Evolutionary conservation across 2,797 vertebrate species (phyloP), one percentile per base, ranked within the genome.

Genomic region (Danio albolineatus): DNA sequence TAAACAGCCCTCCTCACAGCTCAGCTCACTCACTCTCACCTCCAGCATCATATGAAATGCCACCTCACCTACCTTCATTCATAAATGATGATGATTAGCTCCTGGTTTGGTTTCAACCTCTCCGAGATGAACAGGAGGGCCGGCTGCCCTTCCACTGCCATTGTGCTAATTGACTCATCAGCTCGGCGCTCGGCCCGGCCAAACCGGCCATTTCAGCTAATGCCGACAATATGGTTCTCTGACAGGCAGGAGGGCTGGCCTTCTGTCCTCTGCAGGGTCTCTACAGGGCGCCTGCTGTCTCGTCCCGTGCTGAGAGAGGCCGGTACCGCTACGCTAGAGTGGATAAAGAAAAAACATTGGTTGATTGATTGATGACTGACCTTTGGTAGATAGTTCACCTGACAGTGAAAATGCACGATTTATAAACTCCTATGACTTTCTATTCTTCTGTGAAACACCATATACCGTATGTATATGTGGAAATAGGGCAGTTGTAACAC

Each of bases 111-210:
- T 48, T 66, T 80, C 78, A 60, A 36, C 16, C 66, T 69, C 75
- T 65, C 81, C 46, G 70, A 57, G 67, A 59, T 54, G 48, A 79
- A 71, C 81, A 60, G 41, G 59, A 84, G 65, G 71, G 59, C 71
- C 71, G 70, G 36, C 65, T 77, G 79, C 67, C 78, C 82, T 64
- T 83, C 54, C 76, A 69, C 69, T 79, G 60, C 76, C 76, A 72
- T 62, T 28, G 17, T 5, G 36, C 61, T 83, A 86, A 87, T 86
- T 85, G 73, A 77, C 76, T 87, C 77, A 87, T 86, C 83, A 80
- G 77, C 81, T 60, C 57, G 2, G 51, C 59, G 56, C 73, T 54
- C 53, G 73, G 75, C 82, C 66, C 59, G 73, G 83, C 72, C 60
- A 54, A 39, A 76, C 65, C 17, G 41, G 59, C 71, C 71, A 43